Evolutionary conservation across 2,888 invertebrate species (phyloP).

Genomic region (Diplazon laetatorius): DNA sequence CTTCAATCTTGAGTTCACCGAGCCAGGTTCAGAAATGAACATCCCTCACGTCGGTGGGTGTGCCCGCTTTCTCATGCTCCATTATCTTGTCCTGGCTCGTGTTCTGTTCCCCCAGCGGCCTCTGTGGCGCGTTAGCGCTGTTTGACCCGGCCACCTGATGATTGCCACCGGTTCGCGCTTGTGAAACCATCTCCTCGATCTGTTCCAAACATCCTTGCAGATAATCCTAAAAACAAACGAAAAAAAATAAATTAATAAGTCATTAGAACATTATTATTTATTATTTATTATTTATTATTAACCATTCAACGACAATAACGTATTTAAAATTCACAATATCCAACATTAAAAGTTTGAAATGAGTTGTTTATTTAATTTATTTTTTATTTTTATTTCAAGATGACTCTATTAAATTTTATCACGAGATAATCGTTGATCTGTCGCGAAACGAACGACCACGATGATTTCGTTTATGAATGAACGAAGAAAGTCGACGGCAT

Average conservation of each 20-base stretch:
- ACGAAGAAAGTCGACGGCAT: conserved; percentile 25
- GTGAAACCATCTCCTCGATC: conserved; percentile 90
- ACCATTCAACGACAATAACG: too few relatives aligned
- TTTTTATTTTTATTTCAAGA: too few relatives aligned
- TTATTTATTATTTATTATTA: too few relatives aligned
- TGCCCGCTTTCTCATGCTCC: conserved; percentile 89
- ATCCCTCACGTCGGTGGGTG: conserved; percentile 93
- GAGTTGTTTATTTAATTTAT: too few relatives aligned
- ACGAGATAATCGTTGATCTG: too few relatives aligned
- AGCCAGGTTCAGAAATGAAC: conserved; percentile 87
- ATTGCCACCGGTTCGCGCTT: conserved; percentile 79
- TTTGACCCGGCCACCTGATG: conserved; percentile 81
- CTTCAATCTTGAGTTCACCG: conserved; percentile 38
- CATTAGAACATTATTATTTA: not conserved
- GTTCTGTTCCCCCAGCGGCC: conserved; percentile 78
- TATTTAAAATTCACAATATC: too few relatives aligned
- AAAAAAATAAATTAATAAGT: conserved; percentile 63
- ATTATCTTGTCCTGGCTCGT: conserved; percentile 82
- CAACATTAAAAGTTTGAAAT: too few relatives aligned
- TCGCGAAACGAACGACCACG: too few relatives aligned
- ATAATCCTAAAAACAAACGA: conserved; percentile 86
- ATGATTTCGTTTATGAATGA: conserved; percentile 48
- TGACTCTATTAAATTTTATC: too few relatives aligned
- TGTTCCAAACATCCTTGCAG: conserved; percentile 91
- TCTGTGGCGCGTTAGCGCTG: conserved; percentile 67